Conservation (phyloP, 2,888 invertebrate genomes). For the Thereva unica region DNA sequence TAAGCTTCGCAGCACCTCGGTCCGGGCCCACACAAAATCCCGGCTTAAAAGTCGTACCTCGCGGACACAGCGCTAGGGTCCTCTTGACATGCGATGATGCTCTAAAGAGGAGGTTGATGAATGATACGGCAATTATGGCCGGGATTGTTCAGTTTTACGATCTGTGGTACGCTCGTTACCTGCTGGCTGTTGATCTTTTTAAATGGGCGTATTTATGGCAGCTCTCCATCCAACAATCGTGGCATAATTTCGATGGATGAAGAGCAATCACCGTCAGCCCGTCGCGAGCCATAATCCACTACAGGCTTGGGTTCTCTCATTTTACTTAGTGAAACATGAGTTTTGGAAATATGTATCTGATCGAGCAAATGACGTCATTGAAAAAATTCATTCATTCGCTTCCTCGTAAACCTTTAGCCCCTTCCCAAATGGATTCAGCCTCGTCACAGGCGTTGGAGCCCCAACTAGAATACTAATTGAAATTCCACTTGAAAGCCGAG, state of each 20-base stretch:
- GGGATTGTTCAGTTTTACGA: slow-evolving; percentile 21
- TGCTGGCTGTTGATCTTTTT: slow-evolving; percentile 24
- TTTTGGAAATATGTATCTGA: no score
- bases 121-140: slow-evolving; percentile 34
- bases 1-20: slow-evolving; percentile 24
- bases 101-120: slow-evolving; percentile 21
- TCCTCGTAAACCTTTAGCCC: no score
- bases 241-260: slow-evolving; percentile 28
- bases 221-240: slow-evolving; percentile 22
- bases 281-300: not conserved
- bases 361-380: no score
- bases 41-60: slow-evolving; percentile 2
- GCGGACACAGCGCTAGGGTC: not conserved
- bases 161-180: slow-evolving; percentile 19
- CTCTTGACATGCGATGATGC: not conserved
- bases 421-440: no score
- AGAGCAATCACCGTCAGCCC: slow-evolving; percentile 22
- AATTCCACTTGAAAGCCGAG: no score
- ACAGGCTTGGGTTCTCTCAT: no score
- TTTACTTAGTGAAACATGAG: no score
- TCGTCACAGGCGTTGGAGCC: no score
- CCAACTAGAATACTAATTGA: no score
- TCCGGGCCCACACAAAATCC: slow-evolving; percentile 18
- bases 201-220: slow-evolving; percentile 35
- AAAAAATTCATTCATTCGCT: no score